Evolutionary conservation across 2,888 invertebrate genomes (phyloP).

Genomic region (Pimpla rufipes): DNA sequence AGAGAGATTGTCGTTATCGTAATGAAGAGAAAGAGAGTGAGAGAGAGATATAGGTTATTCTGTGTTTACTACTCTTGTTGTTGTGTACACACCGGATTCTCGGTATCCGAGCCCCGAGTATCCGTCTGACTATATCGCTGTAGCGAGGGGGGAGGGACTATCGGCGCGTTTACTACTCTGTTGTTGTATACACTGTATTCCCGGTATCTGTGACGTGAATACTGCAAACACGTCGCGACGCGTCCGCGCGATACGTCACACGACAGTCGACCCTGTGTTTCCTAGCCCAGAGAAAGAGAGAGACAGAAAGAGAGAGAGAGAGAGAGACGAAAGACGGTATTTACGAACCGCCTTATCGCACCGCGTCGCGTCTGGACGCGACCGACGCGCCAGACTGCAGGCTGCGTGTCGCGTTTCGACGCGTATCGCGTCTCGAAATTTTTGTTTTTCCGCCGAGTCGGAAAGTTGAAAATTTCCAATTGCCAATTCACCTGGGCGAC

Average conservation of each 20-base stretch:
- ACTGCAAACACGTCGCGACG: background rate
- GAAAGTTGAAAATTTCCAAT: background rate
- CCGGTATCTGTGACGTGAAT: background rate
- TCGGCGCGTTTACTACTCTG: background rate
- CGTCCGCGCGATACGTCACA: background rate
- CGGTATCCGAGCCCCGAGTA: background rate
- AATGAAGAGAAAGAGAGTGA: no score
- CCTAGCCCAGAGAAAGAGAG: background rate
- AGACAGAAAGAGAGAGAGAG: no score
- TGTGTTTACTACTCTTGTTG: background rate
- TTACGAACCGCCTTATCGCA: conserved; percentile 3
- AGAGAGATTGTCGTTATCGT: no score
- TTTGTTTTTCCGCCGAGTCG: background rate
- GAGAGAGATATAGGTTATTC: background rate
- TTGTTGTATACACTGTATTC: conserved; percentile 11
- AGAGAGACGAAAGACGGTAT: background rate
- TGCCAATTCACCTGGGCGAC: conserved; percentile 15
- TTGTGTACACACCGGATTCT: background rate
- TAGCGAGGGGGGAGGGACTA: no score
- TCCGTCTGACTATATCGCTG: background rate
- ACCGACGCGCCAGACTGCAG: background rate
- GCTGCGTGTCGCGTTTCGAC: no score
- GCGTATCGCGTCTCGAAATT: no score
- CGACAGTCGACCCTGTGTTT: background rate
- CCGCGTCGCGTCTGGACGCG: background rate